Evolutionary conservation across 2,113 vertebrate species (phyloP).

Genomic region (Oophaga pumilio): DNA sequence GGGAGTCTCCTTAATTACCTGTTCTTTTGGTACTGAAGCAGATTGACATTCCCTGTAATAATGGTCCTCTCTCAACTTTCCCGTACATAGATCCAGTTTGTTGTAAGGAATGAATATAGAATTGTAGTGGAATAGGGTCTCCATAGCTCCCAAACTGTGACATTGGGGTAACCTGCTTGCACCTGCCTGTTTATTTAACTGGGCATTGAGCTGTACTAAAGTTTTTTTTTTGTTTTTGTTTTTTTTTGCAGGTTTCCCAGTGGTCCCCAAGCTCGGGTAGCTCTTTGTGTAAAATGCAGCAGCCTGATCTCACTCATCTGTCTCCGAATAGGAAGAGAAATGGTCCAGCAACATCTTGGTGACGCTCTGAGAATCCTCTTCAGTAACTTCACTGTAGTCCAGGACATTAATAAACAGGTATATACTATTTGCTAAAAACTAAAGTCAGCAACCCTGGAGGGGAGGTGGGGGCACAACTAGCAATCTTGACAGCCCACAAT

Average conservation of each 20-base stretch:
- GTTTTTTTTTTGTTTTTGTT: background rate
- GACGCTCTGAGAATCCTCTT: slow-evolving; percentile 88
- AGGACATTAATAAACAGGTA: slow-evolving; percentile 84
- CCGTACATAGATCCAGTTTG: too few relatives aligned
- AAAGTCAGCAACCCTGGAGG: background rate
- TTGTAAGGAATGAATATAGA: too few relatives aligned
- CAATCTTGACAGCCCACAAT: background rate
- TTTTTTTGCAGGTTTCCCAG: slow-evolving; percentile 84
- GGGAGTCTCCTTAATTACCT: too few relatives aligned
- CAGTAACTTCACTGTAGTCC: slow-evolving; percentile 83
- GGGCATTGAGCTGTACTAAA: background rate
- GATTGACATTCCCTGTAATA: too few relatives aligned
- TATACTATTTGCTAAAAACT: background rate
- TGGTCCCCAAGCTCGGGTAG: slow-evolving; percentile 89
- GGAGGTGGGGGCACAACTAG: background rate
- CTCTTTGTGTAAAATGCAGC: slow-evolving; percentile 90
- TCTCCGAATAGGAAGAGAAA: slow-evolving; percentile 93
- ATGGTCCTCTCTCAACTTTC: too few relatives aligned
- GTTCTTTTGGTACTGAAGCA: too few relatives aligned
- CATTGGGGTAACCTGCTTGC: background rate
- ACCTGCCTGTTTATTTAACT: background rate
- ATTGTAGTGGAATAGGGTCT: too few relatives aligned
- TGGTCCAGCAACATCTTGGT: slow-evolving; percentile 95
- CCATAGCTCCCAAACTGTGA: background rate
- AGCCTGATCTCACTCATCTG: slow-evolving; percentile 94